A percentile compares a stretch with the other conserved stretches of the same genome.
Conservation (phyloP, 2,888 invertebrate species). For the Merodon equestris region DNA sequence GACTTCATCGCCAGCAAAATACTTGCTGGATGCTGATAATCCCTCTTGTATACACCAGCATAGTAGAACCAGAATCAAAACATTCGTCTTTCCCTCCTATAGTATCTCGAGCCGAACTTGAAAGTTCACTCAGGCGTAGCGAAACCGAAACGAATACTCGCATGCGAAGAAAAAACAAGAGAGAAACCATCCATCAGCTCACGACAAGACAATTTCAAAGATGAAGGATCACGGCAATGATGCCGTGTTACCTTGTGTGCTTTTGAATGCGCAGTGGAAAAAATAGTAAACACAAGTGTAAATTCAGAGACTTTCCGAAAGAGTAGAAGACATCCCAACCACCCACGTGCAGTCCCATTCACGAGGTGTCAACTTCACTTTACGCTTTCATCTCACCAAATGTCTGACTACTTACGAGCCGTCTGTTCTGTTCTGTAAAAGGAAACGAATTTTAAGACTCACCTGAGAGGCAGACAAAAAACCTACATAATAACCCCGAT, state of each 20-base stretch:
- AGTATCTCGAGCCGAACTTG: conserved; percentile 35
- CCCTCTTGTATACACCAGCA: conserved; percentile 21
- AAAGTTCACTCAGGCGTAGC: conserved; percentile 38
- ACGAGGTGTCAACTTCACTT: conserved; percentile 49
- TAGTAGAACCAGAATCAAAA: conserved; percentile 31
- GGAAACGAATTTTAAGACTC: conserved; percentile 27
- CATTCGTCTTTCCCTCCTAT: not conserved
- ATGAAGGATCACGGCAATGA: too few species aligned
- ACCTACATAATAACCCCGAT: conserved; percentile 44
- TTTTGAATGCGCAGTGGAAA: not conserved
- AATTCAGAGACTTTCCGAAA: too few species aligned
- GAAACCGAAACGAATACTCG: conserved; percentile 12
- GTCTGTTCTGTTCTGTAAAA: conserved; percentile 18
- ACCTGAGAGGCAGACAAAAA: conserved; percentile 14
- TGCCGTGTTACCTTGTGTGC: too few species aligned
- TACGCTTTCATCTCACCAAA: conserved; percentile 42
- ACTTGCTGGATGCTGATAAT: conserved; percentile 40
- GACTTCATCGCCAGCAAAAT: conserved; percentile 60
- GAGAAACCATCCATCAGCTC: conserved; percentile 19
- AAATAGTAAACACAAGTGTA: conserved; percentile 7
- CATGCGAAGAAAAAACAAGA: conserved; percentile 5
- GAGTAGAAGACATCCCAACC: conserved; percentile 2
- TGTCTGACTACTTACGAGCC: conserved; percentile 12
- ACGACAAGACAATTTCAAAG: too few species aligned
- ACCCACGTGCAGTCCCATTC: conserved; percentile 19